Evolutionary conservation across 2,797 vertebrate species (phyloP).

Genomic region (Delichon dasypus): DNA sequence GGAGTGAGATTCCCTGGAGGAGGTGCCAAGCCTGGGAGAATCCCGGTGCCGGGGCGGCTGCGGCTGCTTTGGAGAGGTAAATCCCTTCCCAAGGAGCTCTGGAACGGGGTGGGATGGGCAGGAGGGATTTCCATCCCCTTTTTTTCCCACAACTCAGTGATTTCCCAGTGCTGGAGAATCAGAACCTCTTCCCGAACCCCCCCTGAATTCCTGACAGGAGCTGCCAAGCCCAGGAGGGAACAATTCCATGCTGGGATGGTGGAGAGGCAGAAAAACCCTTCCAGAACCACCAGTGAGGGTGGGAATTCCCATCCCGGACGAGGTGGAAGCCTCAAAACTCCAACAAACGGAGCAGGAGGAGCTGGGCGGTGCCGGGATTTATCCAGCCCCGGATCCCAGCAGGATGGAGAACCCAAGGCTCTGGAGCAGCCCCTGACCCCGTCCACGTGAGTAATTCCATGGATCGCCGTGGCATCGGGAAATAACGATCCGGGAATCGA

Average conservation of each 20-base stretch:
- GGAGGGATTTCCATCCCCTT: background rate
- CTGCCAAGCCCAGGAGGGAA: background rate
- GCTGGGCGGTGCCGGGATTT: background rate
- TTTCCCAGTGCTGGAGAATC: background rate
- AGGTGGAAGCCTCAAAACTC: background rate
- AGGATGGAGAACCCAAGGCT: background rate
- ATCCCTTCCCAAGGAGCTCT: background rate
- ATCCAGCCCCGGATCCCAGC: no score
- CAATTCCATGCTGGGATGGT: background rate
- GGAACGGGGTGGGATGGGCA: background rate
- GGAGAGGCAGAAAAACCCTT: background rate
- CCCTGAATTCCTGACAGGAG: background rate
- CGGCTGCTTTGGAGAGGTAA: background rate
- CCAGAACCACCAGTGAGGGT: background rate
- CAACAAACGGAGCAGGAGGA: background rate
- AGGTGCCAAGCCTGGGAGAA: background rate
- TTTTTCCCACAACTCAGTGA: background rate
- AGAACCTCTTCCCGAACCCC: background rate
- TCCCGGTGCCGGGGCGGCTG: background rate
- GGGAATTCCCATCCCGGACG: rapidly evolving
- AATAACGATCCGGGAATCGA: background rate
- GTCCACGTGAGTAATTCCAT: background rate
- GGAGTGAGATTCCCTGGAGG: background rate
- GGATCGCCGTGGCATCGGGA: background rate
- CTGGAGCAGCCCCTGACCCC: background rate